A percentile compares a stretch with the other conserved stretches of the same genome.
These are phyloP conservation scores for Phalacrocorax pelagicus DNA, from an alignment of 2,113 vertebrate species.

Conservation along the genomic window DNA sequence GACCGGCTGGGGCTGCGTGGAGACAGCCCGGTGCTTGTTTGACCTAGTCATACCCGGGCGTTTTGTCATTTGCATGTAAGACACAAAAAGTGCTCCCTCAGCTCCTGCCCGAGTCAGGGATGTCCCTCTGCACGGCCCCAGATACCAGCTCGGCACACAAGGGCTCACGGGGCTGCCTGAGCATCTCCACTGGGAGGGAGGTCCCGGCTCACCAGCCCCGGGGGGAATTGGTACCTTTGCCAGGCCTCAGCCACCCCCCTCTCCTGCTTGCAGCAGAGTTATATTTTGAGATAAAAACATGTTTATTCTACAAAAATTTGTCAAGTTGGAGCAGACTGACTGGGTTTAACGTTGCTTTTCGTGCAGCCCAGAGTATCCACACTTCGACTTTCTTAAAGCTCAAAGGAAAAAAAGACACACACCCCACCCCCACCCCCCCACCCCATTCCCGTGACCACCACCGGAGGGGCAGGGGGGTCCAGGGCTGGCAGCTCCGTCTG, in stretches of 20 bases:
- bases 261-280: not conserved
- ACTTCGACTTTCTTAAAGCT: rapidly evolving
- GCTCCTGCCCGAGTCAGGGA: not conserved
- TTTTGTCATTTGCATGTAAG: not conserved
- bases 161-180: not conserved
- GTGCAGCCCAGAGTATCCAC: not conserved
- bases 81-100: not conserved
- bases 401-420: not conserved
- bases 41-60: rapidly evolving
- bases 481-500: not conserved
- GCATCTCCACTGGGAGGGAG: not conserved
- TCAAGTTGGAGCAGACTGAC: not conserved
- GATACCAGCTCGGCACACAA: rapidly evolving
- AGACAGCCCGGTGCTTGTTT: not conserved
- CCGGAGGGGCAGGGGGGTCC: rapidly evolving
- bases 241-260: not conserved
- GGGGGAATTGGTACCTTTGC: too few relatives aligned
- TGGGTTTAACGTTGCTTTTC: not conserved
- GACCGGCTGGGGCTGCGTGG: rapidly evolving
- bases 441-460: rapidly evolving
- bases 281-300: not conserved
- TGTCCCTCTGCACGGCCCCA: rapidly evolving
- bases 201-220: not conserved
- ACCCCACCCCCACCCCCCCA: too few relatives aligned
- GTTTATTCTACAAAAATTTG: not conserved